Base-by-base conservation (phyloP, 2,888 invertebrate species). In the Nyleta sp. region DNA sequence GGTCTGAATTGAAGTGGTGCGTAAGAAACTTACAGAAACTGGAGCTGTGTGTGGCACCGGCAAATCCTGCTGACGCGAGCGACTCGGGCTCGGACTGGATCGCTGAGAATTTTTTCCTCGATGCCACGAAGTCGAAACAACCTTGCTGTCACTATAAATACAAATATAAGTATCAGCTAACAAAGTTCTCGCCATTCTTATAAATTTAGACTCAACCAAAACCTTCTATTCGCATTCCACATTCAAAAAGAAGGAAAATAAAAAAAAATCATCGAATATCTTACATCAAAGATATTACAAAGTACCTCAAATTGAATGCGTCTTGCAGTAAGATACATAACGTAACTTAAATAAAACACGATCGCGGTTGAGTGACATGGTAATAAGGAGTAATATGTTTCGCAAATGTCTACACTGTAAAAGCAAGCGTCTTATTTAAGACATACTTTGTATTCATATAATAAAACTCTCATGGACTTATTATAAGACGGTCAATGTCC, bases 41-140 rank as follows among this genome's bases (percentile, higher is more conserved):
- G 89, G 88, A 78, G 89, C 89, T 73, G 89, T 88, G 64, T 87
- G 87, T 80, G 87, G 88, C 57, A 85, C 82, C 64, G 86, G 84
- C 65, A 80, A 80, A 70, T 86, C 87, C 82, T 87, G 87, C 59
- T 83, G 85, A 73, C 81, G 83, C 33, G 82, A 82, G 68, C 85
- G 83, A 75, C 85, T 87, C 59, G 88, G 87, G 73, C 87, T 88
- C 24, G 88, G 88, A 65, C 87, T 88, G 60, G 88, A 88, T 82
- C 88, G 84, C 71, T 87, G 87, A 55, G 88, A 89, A 81, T 83
- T 87, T 68, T 86, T 81, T n/a, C 82, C 81, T 55, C 83, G 83
- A 53, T 81, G 81, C 83, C 84, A 84, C 57, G 85, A 81, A 70
- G 85, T 80, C 57, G 84, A 82, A 75, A 82, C 80, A 64, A 81